These are phyloP conservation scores for Sisor rabdophorus DNA, from an alignment of 2,113 vertebrate genomes.

Conservation along the genomic window DNA sequence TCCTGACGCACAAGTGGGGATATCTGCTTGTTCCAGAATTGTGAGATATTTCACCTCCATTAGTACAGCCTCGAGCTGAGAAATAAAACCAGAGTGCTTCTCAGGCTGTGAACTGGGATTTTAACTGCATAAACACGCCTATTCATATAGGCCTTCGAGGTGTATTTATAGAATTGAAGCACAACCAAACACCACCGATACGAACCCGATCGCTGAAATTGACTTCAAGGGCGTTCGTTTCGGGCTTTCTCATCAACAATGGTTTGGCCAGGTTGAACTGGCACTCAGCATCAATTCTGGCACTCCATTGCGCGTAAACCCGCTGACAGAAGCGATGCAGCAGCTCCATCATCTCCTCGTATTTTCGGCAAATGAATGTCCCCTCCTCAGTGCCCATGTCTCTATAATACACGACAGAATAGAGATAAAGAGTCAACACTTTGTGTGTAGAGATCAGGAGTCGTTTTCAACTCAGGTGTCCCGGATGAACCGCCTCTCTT, in stretches of 20 bases:
- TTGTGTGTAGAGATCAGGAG: not conserved
- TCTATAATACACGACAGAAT: conserved; percentile 24
- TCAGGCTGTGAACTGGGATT: not conserved
- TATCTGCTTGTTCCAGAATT: conserved; percentile 63
- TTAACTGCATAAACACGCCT: no score
- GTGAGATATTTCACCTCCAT: conserved; percentile 73
- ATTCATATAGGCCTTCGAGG: no score
- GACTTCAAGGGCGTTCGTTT: conserved; percentile 56
- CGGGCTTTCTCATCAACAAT: conserved; percentile 54
- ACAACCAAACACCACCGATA: conserved; percentile 8
- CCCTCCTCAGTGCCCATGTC: conserved; percentile 57
- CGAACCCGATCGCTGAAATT: conserved; percentile 72
- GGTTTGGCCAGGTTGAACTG: conserved; percentile 71
- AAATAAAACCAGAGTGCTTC: not conserved
- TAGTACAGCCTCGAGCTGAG: conserved; percentile 67
- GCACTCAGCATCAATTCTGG: conserved; percentile 58
- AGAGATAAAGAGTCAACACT: not conserved
- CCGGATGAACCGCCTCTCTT: no score
- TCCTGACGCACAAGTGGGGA: conserved; percentile 49
- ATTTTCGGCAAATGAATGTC: conserved; percentile 56
- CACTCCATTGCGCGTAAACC: conserved; percentile 60
- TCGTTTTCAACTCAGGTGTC: no score
- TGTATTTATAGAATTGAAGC: no score
- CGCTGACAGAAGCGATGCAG: conserved; percentile 50
- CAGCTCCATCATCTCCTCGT: conserved; percentile 61